Percentiles rank a stretch among this genome's conserved stretches.
These are phyloP conservation scores for Meiosimyza platycephala DNA, from an alignment of 2,888 invertebrate species.

Conservation along the genomic window DNA sequence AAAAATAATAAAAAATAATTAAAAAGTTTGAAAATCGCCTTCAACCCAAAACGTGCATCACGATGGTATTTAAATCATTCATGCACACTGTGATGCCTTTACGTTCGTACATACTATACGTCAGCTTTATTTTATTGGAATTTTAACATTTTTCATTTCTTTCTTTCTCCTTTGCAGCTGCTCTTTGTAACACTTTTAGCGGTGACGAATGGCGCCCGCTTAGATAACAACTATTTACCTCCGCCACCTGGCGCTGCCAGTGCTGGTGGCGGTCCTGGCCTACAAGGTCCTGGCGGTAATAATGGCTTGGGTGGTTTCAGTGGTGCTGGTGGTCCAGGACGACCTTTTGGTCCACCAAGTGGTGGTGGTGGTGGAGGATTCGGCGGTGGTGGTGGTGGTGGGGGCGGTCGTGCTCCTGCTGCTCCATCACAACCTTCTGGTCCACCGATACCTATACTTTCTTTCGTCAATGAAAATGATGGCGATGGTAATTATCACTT, in stretches of 20 bases:
- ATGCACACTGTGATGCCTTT: too few relatives aligned
- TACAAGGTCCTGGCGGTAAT: conserved; percentile 60
- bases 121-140: conserved; percentile 25
- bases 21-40: conserved; percentile 4
- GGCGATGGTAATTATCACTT: conserved; percentile 72
- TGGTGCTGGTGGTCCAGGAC: conserved; percentile 58
- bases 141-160: conserved; percentile 37
- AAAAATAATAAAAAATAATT: neutral
- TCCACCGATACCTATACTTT: conserved; percentile 70
- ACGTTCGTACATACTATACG: too few relatives aligned
- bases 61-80: conserved; percentile 44
- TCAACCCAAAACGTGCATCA: conserved; percentile 51
- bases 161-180: conserved; percentile 63
- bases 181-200: conserved; percentile 66
- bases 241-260: conserved; percentile 69
- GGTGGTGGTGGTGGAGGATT: conserved; percentile 51
- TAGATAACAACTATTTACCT: conserved; percentile 72
- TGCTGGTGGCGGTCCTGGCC: conserved; percentile 66
- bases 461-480: conserved; percentile 71
- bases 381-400: conserved; percentile 48
- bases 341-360: conserved; percentile 57
- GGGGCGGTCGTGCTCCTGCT: conserved; percentile 54
- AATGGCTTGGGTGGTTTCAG: conserved; percentile 61
- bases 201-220: conserved; percentile 67
- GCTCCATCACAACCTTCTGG: conserved; percentile 58